These are phyloP conservation scores for Ochropleura plecta DNA, from an alignment of 2,888 invertebrate genomes.

Conservation along the genomic window DNA sequence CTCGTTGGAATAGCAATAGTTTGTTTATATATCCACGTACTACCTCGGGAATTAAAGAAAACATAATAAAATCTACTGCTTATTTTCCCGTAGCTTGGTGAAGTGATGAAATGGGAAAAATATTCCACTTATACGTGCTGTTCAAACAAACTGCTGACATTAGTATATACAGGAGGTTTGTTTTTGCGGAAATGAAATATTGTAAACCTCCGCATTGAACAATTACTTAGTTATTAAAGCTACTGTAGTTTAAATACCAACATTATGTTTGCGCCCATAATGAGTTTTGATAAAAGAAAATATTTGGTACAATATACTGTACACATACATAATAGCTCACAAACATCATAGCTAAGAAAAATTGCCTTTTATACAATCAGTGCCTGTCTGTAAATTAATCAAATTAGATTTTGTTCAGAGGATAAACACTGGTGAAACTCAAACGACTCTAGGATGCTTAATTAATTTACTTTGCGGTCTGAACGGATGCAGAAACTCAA, in stretches of 20 bases:
- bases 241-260: neutral
- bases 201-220: neutral
- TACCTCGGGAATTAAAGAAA: neutral
- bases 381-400: conserved; percentile 22
- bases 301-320: neutral
- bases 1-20: neutral
- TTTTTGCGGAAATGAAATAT: neutral
- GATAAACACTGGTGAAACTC: conserved; percentile 17
- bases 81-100: conserved; percentile 4
- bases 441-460: conserved; percentile 31
- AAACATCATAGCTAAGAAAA: neutral
- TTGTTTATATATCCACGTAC: neutral
- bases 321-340: no score
- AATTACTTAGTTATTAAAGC: neutral
- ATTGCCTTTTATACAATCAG: conserved; percentile 11
- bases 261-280: neutral
- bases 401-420: conserved; percentile 33
- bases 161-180: conserved; percentile 1
- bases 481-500: conserved; percentile 17
- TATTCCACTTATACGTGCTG: conserved; percentile 4
- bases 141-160: conserved; percentile 25
- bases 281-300: neutral
- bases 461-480: conserved; percentile 30
- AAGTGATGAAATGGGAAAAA: conserved; percentile 25
- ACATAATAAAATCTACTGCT: neutral